Evolutionary conservation across 1,140 invertebrate genomes (phyloP).

Genomic region (Lamellibrachia luymesi): DNA sequence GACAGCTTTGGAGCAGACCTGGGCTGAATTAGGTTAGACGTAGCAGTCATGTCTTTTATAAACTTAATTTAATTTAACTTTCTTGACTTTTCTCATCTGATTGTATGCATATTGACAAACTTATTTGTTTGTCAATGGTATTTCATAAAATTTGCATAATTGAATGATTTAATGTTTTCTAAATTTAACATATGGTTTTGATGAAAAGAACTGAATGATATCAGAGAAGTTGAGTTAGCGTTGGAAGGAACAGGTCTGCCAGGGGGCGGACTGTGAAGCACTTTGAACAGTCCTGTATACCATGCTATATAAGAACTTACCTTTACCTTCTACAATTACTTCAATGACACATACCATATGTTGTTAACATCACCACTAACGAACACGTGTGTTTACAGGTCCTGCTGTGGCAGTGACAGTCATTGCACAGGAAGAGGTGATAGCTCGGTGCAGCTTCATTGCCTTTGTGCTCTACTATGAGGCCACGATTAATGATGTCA

Average conservation of each 20-base stretch:
- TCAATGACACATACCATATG: background rate
- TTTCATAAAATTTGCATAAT: too few species aligned
- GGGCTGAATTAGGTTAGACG: background rate
- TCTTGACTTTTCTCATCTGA: too few species aligned
- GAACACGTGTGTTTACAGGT: background rate
- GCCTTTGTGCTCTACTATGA: background rate
- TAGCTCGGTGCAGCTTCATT: background rate
- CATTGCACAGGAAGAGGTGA: background rate
- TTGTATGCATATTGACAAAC: too few species aligned
- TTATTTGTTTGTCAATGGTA: too few species aligned
- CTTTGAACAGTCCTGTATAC: background rate
- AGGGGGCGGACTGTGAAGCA: background rate
- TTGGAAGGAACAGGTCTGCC: background rate
- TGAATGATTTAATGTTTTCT: too few species aligned
- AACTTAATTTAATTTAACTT: too few species aligned
- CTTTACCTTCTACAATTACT: background rate
- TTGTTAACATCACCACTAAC: background rate
- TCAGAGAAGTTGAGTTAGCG: background rate
- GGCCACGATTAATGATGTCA: background rate
- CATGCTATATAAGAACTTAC: background rate
- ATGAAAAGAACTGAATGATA: too few species aligned
- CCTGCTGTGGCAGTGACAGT: background rate
- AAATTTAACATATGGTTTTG: too few species aligned
- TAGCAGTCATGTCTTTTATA: too few species aligned
- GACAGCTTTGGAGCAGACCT: background rate